Conservation (phyloP, 1,140 invertebrate genomes). For the Cherax destructor region DNA sequence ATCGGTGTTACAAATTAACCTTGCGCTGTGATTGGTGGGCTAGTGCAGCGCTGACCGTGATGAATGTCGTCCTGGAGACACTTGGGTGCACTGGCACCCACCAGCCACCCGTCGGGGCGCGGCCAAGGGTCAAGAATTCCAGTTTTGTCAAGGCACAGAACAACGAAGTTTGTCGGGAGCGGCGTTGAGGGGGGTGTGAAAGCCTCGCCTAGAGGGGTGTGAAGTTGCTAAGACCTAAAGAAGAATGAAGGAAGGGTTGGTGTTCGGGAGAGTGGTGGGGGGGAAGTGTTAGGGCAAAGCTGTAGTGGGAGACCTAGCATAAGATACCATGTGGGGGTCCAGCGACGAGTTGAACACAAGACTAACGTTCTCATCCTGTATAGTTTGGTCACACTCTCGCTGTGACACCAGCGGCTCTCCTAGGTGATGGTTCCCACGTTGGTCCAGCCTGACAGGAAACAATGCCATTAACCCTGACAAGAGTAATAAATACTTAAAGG, state of each 20-base stretch:
- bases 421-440: slow-evolving; percentile 4
- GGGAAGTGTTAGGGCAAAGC: too few species aligned
- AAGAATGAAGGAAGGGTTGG: too few species aligned
- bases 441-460: slow-evolving; percentile 30
- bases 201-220: background rate
- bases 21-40: background rate
- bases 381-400: too few species aligned
- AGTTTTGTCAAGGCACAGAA: background rate
- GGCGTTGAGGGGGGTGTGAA: background rate
- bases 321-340: too few species aligned
- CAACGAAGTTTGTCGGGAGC: background rate
- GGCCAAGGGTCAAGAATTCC: background rate
- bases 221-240: too few species aligned
- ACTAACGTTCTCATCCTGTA: too few species aligned
- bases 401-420: background rate
- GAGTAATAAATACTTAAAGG: slow-evolving; percentile 24
- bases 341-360: too few species aligned
- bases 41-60: background rate
- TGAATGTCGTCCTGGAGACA: background rate
- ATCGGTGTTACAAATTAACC: background rate
- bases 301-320: too few species aligned
- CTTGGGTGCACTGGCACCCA: background rate
- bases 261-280: too few species aligned
- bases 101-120: background rate
- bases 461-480: background rate